Base-by-base conservation (phyloP, 2,888 invertebrate genomes). In the Hydrotaea cyrtoneurina region DNA sequence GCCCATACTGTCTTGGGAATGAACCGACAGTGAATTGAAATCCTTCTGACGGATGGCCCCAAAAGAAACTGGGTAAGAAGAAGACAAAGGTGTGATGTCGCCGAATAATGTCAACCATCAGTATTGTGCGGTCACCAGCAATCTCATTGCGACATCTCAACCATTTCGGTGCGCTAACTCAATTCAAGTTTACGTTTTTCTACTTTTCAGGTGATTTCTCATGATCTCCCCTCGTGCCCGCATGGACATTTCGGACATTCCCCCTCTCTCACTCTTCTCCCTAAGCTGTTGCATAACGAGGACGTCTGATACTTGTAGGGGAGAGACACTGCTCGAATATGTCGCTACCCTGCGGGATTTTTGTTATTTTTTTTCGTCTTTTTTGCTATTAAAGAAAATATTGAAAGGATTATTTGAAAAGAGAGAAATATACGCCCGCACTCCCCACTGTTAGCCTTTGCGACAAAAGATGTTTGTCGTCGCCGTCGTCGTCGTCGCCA, bases 381-480 rank as follows among this genome's bases (percentile, higher is more conserved):
- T n/a, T n/a, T n/a, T 46, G 17, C 43, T 43, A 69, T 69, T 69
- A 46, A 31, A 69, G 23, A 62, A 62, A 62, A 31, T 46, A 43
- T 69, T 69, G 69, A 69, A 69, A 69, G 69, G 69, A 69, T 43
- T 69, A 46, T 43, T 69, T 46, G 69, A 13, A 17, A 62, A 59
- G 59, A 11, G 59, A 15, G 26, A 15, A 59, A 31, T 26, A 39
- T 10, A 39, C 39, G 1, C 39, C 39, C 39, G 8, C 39, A 10
- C 3, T 21, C 55, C 55, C 0, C 19, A 64, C 39, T 36, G n/a
- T 36, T 39, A 19, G 43, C n/a, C 11, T 66, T 43, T 10, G n/a
- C n/a, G 21, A 66, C 66, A 66, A 5, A 62, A 26, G 26, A 62
- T 10, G n/a, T 15, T 62, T 31, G 23, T 2, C 17, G 39, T 39